These are phyloP conservation scores for Prietella phreatophila DNA, from an alignment of 2,113 vertebrate genomes.

Conservation along the genomic window DNA sequence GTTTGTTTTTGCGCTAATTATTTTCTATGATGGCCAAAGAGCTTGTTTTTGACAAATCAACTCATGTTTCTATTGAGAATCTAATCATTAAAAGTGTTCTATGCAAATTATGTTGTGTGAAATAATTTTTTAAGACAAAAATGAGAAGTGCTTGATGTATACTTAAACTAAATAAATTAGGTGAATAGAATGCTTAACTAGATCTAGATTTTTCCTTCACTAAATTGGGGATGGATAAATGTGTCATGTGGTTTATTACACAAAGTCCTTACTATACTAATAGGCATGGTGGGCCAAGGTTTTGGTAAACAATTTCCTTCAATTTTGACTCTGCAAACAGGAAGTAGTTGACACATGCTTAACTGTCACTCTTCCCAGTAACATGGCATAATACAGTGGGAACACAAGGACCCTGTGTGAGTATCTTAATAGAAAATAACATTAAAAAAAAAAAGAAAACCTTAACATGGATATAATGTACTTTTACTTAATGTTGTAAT, in stretches of 20 bases:
- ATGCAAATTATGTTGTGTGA: conserved; percentile 16
- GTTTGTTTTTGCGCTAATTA: not conserved
- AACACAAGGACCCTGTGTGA: not conserved
- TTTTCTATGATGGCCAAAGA: conserved; percentile 16
- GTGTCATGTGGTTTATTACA: not conserved
- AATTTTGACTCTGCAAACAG: not conserved
- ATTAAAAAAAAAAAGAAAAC: not conserved
- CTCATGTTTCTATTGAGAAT: not conserved
- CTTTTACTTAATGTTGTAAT: not conserved
- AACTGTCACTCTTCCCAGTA: not conserved
- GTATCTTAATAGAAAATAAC: not conserved
- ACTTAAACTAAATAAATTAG: not conserved
- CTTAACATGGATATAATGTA: not conserved
- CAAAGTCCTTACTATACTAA: not conserved
- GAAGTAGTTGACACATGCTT: not conserved
- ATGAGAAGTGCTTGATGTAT: not conserved
- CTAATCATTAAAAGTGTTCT: conserved; percentile 14
- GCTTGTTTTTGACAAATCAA: not conserved
- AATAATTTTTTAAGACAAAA: not conserved
- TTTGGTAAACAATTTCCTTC: not conserved
- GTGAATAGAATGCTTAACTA: not conserved
- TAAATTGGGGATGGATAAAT: not conserved
- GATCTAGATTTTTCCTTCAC: not conserved
- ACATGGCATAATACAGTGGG: not conserved
- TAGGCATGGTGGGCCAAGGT: not conserved